Percentiles rank a stretch among this genome's conserved stretches.
Conservation (phyloP, 2,797 vertebrate species). For the Numenius phaeopus region DNA sequence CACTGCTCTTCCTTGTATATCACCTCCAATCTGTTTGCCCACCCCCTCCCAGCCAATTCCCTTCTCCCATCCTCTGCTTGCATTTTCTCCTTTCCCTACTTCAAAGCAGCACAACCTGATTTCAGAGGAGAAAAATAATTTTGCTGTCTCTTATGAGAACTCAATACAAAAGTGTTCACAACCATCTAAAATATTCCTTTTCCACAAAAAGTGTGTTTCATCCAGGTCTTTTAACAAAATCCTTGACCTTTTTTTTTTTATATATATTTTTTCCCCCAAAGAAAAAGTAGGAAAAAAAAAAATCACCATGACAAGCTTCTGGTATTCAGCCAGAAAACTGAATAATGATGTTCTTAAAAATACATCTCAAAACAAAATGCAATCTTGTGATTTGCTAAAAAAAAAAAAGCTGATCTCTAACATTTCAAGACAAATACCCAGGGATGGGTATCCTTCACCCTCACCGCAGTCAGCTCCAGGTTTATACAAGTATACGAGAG, state of each 20-base stretch:
- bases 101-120: neutral
- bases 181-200: neutral
- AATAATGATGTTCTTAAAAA: neutral
- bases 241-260: neutral
- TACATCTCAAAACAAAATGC: neutral
- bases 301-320: neutral
- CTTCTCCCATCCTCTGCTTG: neutral
- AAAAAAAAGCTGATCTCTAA: neutral
- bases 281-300: neutral
- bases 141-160: neutral
- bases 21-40: neutral
- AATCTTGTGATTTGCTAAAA: neutral
- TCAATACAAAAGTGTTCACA: neutral
- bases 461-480: neutral
- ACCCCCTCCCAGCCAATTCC: neutral
- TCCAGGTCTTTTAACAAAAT: neutral
- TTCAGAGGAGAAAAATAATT: neutral
- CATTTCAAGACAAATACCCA: neutral
- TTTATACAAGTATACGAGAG: neutral
- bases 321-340: neutral
- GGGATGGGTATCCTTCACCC: neutral
- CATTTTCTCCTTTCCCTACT: neutral
- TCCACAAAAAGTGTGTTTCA: neutral
- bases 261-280: neutral
- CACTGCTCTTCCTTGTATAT: accelerated